Evolutionary conservation across 2,888 invertebrate genomes (phyloP).

Genomic region (Drosophila anomalata): DNA sequence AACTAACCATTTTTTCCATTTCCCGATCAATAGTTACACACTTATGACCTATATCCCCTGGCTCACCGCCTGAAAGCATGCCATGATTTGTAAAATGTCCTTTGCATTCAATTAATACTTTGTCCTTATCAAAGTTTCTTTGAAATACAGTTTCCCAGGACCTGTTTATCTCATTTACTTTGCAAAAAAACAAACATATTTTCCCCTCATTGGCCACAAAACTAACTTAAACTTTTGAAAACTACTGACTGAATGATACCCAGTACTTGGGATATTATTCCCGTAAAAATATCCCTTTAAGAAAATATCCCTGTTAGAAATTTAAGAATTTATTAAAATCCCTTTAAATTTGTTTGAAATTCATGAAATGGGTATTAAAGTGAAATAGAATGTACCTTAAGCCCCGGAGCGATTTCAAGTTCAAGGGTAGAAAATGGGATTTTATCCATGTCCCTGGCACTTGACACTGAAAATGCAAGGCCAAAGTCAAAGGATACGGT

Average conservation of each 20-base stretch:
- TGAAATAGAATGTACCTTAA: not conserved
- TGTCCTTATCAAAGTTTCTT: too few species aligned
- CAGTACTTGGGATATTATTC: not conserved
- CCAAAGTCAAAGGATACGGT: constrained; percentile 2
- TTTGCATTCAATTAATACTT: too few species aligned
- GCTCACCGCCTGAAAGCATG: too few species aligned
- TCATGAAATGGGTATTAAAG: not conserved
- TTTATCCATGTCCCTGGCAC: not conserved
- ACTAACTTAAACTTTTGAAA: too few species aligned
- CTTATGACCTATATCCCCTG: too few species aligned
- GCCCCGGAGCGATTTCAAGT: not conserved
- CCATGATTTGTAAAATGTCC: too few species aligned
- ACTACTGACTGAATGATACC: not conserved
- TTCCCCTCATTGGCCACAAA: too few species aligned
- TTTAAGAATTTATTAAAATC: not conserved
- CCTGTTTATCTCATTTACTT: too few species aligned
- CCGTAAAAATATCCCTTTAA: not conserved
- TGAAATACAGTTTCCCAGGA: too few species aligned
- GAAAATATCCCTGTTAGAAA: not conserved
- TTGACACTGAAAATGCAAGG: constrained; percentile 4
- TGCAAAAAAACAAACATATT: too few species aligned
- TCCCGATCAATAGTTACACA: too few species aligned
- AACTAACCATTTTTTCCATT: too few species aligned
- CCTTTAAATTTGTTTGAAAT: not conserved
- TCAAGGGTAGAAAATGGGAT: constrained; percentile 1